Evolutionary conservation across 2,113 vertebrate genomes (phyloP), one percentile per base, ranked within the genome.

Genomic region (Lipophrys pholis): DNA sequence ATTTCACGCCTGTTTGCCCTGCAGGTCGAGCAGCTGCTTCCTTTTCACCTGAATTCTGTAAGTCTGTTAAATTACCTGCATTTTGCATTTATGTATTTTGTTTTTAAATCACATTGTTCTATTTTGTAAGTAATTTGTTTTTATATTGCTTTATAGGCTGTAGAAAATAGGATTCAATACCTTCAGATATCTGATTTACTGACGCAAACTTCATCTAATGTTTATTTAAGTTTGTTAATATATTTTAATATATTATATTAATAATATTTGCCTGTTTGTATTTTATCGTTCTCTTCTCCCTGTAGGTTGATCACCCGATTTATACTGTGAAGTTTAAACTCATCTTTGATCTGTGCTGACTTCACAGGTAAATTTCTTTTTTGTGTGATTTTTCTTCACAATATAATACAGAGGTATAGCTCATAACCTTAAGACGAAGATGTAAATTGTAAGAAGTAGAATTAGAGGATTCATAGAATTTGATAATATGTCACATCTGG

Each of bases 1-100:
- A 93, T 91, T 82, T 84, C 88, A 92, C 89, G 69, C 68, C 67
- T 53, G 69, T 16, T 17, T 56, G 50, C 74, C 38, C 58, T 71
- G 48, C 51, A 87, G 66, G 84, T 83, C 76, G 70, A 84, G 63
- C 68, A 77, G 72, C 83, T 61, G 73, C 46, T 30, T 82, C 58
- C 21, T 82, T 81, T 82, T 81, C 83, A 88, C 76, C 88, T 88
- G 85, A 60, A 8, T 56, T 67, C 55, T 70, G 87, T 89, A 70
- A 86, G 85, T 90, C 71, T 78, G 65, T 21, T 30, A 50, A 15
- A 35, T 54, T 55, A 9, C 1, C 11, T 73, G 8, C 12, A 8
- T 40, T 72, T 46, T 69, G 11, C 48, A 17, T 52, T 69, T 30
- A 6, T 69, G 50, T 11, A 63, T 2, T 53, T 69, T 30, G 21